These are phyloP conservation scores for Pocillopora meandrina DNA, from an alignment of 92 coral and sea anemone genomes.

Conservation along the genomic window DNA sequence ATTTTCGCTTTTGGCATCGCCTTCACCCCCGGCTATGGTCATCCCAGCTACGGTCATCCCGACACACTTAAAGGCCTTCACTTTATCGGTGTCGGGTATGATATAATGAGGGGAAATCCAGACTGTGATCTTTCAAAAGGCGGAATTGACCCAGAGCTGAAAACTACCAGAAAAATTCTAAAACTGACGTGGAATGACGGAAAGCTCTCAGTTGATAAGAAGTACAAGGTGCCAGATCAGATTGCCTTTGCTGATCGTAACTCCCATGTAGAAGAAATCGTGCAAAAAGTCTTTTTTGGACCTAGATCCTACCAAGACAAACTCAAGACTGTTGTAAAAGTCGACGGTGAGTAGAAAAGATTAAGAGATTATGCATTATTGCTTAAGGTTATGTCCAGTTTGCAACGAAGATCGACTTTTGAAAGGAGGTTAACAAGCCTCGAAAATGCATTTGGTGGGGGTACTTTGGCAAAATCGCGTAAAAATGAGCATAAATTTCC, in stretches of 20 bases:
- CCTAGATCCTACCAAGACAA: conserved; percentile 16
- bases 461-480: too few relatives aligned
- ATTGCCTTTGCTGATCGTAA: conserved; percentile 8
- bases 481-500: too few relatives aligned
- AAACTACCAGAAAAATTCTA: conserved; percentile 44
- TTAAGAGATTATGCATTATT: too few relatives aligned
- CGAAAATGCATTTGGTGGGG: too few relatives aligned
- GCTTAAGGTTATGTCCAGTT: too few relatives aligned
- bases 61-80: conserved; percentile 30
- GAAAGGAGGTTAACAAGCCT: too few relatives aligned
- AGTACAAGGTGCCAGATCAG: conserved; percentile 21
- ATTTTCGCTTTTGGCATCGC: too few relatives aligned
- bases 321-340: background rate
- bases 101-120: conserved; percentile 61
- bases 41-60: too few relatives aligned
- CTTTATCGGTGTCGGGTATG: conserved; percentile 63
- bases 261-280: background rate
- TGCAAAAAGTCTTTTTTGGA: conserved; percentile 3
- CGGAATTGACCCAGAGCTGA: conserved; percentile 67
- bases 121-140: conserved; percentile 59
- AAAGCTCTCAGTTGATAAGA: conserved; percentile 1
- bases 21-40: too few relatives aligned
- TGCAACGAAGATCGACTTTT: too few relatives aligned
- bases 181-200: conserved; percentile 35
- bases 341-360: background rate